Evolutionary conservation across 2,797 vertebrate genomes (phyloP), one percentile per base, ranked within the genome.

Genomic region (Crenuchus spilurus): DNA sequence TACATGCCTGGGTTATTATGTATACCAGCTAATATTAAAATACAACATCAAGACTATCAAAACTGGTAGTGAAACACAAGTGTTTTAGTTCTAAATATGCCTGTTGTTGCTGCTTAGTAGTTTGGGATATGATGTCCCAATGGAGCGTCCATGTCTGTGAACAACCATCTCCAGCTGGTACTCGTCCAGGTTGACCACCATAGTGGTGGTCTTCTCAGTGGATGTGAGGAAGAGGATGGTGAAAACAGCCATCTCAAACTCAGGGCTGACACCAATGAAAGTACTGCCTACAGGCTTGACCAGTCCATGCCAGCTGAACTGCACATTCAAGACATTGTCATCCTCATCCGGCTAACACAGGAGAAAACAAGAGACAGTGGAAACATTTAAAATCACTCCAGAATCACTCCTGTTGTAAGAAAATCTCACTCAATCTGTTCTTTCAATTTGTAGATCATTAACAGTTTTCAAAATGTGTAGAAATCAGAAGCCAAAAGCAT

Each of bases 221-320:
- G 84, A 88, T 58, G 89, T 86, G 72, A 95, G 91, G 83, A 95
- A 95, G 78, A 94, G 11, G 20, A 95, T 22, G 13, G 93, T 95
- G 84, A 94, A 96, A 63, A 95, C 4, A 0, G 93, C 91, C 84
- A 96, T 92, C 80, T 97, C 93, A 1, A 96, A 95, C 87, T 95
- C 94, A 0, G 92, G 94, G 82, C 94, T 96, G 79, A 94, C 93
- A 2, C 94, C 92, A 4, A 93, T 88, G 72, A 95, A 95, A 20
- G 84, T 87, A 63, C 94, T 93, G 71, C 92, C 90, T 0, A 92
- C 82, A 0, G 94, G 94, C 78, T 95, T 96, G 57, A 95, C 85
- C 4, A 89, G 62, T 1, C 86, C 87, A 42, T 93, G 94, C 92
- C 94, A 94, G 85, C 89, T 91, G 90, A 97, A 96, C 91, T 96